Evolutionary conservation across 30 jellyfish, hydroid and myxozoan genomes (phyloP).

Genomic region (Haliclystus octoradiatus): DNA sequence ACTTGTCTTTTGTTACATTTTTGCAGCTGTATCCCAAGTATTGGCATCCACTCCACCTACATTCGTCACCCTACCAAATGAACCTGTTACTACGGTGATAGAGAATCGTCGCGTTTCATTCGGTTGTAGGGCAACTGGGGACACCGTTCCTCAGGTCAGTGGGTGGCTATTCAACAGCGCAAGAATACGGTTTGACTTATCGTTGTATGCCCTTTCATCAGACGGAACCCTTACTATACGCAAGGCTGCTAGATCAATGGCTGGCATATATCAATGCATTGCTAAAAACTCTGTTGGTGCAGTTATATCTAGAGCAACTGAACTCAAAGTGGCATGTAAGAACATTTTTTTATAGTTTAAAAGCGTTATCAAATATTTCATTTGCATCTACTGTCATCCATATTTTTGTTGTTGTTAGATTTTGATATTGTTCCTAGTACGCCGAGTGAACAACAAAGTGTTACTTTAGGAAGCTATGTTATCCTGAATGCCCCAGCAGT

Average conservation of each 20-base stretch:
- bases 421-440: conserved; percentile 19
- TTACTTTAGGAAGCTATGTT: conserved; percentile 22
- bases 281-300: conserved; percentile 66
- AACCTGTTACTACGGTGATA: too few species aligned
- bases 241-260: conserved; percentile 29
- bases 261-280: conserved; percentile 77
- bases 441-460: conserved; percentile 4
- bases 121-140: conserved; percentile 74
- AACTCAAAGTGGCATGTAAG: conserved; percentile 70
- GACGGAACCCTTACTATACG: conserved; percentile 47
- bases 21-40: too few species aligned
- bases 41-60: too few species aligned
- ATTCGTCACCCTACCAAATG: too few species aligned
- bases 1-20: too few species aligned
- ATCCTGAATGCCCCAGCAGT: conserved; percentile 22
- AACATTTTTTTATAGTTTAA: too few species aligned
- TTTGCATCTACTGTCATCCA: not conserved
- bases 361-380: not conserved
- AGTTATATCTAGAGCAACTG: conserved; percentile 49
- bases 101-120: too few species aligned
- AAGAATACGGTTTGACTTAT: conserved; percentile 20
- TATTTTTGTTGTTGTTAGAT: conserved; percentile 21
- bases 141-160: conserved; percentile 50
- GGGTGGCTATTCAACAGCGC: conserved; percentile 46
- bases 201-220: conserved; percentile 14